Conservation (phyloP, 2,113 vertebrate species). For the Brachyhypopomus occidentalis region DNA sequence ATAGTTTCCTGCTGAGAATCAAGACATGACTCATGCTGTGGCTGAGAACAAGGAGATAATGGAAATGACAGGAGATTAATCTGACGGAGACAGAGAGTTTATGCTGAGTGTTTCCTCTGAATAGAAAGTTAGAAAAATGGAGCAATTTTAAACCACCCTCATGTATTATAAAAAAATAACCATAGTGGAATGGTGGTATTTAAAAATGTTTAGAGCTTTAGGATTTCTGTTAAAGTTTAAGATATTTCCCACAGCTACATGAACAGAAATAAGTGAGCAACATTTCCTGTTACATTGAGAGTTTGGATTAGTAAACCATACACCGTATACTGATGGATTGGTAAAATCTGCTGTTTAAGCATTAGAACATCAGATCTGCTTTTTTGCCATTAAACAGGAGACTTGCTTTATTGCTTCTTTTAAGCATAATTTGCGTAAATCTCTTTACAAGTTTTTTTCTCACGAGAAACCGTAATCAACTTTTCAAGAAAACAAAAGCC, state of each 20-base stretch:
- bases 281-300: not conserved
- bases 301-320: not conserved
- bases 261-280: not conserved
- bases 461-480: no score
- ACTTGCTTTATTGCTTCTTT: no score
- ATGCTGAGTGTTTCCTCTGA: not conserved
- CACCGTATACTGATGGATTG: no score
- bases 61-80: not conserved
- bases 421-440: no score
- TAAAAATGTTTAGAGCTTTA: not conserved
- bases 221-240: not conserved
- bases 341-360: no score
- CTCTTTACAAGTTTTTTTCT: no score
- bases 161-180: not conserved
- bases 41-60: conserved; percentile 10
- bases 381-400: no score
- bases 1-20: conserved; percentile 7
- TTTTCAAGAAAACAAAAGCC: no score
- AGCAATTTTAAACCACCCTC: not conserved
- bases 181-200: not conserved
- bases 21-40: not conserved
- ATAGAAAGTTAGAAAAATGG: not conserved
- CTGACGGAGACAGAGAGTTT: not conserved
- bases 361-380: no score
- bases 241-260: not conserved